These are phyloP conservation scores for Plectus sambesii DNA, from an alignment of 1,140 invertebrate genomes.

Conservation along the genomic window DNA sequence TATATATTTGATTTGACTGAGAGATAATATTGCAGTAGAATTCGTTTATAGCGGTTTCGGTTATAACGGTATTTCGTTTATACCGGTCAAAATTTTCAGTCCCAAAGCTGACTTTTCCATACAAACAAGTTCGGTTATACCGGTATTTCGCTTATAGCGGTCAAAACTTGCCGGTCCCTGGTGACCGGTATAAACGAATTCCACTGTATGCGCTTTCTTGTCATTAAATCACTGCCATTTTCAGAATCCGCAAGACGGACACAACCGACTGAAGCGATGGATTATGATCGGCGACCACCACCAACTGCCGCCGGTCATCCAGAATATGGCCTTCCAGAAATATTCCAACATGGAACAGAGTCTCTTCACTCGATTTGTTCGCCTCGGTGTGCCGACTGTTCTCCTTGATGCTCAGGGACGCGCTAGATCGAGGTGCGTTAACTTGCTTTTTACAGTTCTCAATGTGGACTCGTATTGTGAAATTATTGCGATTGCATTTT, in stretches of 20 bases:
- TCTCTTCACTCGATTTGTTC: slow-evolving; percentile 85
- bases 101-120: too few relatives aligned
- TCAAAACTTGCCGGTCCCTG: too few relatives aligned
- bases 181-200: too few relatives aligned
- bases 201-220: too few relatives aligned
- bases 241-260: slow-evolving; percentile 81
- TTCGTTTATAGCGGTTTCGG: too few relatives aligned
- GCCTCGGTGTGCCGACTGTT: slow-evolving; percentile 87
- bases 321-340: slow-evolving; percentile 99
- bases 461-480: too few relatives aligned
- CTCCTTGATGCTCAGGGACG: slow-evolving; percentile 94
- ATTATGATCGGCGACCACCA: slow-evolving; percentile 99
- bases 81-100: too few relatives aligned
- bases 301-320: slow-evolving; percentile 95
- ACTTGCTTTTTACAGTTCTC: not conserved
- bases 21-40: not conserved
- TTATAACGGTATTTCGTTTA: too few relatives aligned
- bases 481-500: too few relatives aligned
- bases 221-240: slow-evolving; percentile 4
- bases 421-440: slow-evolving; percentile 62
- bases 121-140: too few relatives aligned
- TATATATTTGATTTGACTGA: not conserved
- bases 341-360: slow-evolving; percentile 99
- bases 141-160: too few relatives aligned
- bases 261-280: slow-evolving; percentile 91